phyloP scores from a whole-genome alignment of 2,888 invertebrate species.

The Drosophila cognata region DNA sequence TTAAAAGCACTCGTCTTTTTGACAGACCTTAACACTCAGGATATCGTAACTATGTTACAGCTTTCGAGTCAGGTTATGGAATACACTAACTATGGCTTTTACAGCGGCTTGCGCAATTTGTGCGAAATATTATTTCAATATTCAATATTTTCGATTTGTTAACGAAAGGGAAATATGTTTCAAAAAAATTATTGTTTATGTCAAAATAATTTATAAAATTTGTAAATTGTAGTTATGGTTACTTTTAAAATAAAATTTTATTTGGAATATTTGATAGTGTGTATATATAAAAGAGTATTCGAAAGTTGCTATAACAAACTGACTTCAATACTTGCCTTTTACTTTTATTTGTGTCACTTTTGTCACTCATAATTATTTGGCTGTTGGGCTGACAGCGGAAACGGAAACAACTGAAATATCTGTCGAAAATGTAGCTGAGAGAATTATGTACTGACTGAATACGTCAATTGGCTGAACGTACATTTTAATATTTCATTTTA shows the following conservation, averaged over 20 bases:
- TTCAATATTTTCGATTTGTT: background rate
- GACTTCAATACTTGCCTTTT: slow-evolving; percentile 16
- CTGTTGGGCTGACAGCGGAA: slow-evolving; percentile 66
- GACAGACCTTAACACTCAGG: slow-evolving; percentile 18
- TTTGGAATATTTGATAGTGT: too few species aligned
- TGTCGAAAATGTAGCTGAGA: slow-evolving; percentile 56
- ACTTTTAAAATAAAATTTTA: background rate
- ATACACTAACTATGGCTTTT: background rate
- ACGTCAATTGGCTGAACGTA: slow-evolving; percentile 46
- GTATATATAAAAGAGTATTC: slow-evolving; percentile 3
- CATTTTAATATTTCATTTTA: slow-evolving; percentile 74
- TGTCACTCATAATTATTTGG: slow-evolving; percentile 80
- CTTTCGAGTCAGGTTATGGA: background rate
- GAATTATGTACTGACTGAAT: slow-evolving; percentile 47
- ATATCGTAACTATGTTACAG: slow-evolving; percentile 6
- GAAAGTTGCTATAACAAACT: background rate
- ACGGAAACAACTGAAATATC: slow-evolving; percentile 74
- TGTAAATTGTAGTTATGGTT: background rate
- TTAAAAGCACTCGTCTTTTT: slow-evolving; percentile 55
- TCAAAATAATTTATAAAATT: background rate
- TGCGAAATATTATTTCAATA: background rate
- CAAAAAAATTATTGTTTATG: background rate
- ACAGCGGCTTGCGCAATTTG: background rate
- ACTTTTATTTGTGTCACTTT: slow-evolving; percentile 74
- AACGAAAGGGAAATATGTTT: background rate